phyloP scores from a whole-genome alignment of 2,797 vertebrate species.

The Halcyon chelicuti region DNA sequence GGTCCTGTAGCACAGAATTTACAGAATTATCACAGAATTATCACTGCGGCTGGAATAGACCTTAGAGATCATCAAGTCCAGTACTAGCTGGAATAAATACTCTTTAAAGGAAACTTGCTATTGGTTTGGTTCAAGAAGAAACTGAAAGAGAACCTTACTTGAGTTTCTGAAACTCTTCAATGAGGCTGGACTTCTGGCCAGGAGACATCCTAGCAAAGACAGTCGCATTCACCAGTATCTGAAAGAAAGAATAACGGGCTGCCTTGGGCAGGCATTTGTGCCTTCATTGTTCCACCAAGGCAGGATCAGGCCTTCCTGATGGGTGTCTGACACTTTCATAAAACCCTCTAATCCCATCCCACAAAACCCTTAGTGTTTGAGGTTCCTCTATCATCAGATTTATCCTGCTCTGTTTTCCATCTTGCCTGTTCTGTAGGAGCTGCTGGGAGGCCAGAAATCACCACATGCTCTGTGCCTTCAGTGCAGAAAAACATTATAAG shows the following conservation, averaged over 20 bases:
- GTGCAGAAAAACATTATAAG: not conserved
- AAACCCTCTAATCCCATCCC: not conserved
- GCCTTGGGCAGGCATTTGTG: not conserved
- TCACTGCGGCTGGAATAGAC: too few species aligned
- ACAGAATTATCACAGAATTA: too few species aligned
- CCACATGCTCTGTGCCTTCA: not conserved
- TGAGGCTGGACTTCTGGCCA: slow-evolving; percentile 74
- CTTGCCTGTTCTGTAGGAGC: not conserved
- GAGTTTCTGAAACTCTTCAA: slow-evolving; percentile 80
- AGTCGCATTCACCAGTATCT: slow-evolving; percentile 72
- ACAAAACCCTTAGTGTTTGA: not conserved
- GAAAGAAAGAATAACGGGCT: not conserved
- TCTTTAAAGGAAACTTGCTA: not conserved
- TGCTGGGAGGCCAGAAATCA: not conserved
- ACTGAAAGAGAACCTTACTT: slow-evolving; percentile 55
- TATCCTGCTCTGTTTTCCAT: not conserved
- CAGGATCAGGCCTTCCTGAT: not conserved
- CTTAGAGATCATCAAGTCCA: too few species aligned
- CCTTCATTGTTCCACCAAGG: not conserved
- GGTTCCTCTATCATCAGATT: not conserved
- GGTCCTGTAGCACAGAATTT: too few species aligned
- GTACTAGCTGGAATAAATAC: not conserved
- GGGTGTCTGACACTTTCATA: not conserved
- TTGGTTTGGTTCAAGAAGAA: not conserved
- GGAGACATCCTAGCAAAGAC: slow-evolving; percentile 79